These are phyloP conservation scores for Sitta carolinensis DNA, from an alignment of 2,797 vertebrate genomes.

Conservation along the genomic window DNA sequence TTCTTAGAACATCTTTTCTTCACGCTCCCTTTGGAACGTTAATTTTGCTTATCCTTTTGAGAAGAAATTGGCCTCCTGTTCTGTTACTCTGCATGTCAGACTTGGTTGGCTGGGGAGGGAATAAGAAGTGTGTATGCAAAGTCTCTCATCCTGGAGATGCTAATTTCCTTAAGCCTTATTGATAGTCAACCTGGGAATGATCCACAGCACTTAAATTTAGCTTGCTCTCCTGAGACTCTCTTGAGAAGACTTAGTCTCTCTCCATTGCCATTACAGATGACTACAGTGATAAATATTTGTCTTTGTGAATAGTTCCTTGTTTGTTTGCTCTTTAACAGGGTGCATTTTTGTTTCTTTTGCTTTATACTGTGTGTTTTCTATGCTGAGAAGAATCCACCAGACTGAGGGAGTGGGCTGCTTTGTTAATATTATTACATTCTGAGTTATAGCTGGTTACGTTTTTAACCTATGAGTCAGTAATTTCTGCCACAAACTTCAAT, in stretches of 20 bases:
- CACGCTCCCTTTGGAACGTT: neutral
- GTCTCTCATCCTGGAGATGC: neutral
- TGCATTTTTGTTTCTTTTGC: neutral
- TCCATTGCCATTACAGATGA: neutral
- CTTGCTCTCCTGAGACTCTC: neutral
- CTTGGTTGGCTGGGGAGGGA: neutral
- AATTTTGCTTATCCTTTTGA: neutral
- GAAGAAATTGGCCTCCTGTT: neutral
- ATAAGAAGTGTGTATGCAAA: neutral
- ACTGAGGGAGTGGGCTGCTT: neutral
- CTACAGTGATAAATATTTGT: conserved; percentile 43
- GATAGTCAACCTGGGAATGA: neutral
- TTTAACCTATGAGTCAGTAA: conserved; percentile 13
- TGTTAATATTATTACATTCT: neutral
- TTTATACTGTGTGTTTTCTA: neutral
- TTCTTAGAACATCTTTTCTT: neutral
- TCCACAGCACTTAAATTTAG: conserved; percentile 4
- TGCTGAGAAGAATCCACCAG: neutral
- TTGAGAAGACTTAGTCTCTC: neutral
- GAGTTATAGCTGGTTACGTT: neutral
- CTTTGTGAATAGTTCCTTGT: conserved; percentile 8
- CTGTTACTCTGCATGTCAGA: neutral
- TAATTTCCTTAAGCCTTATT: conserved; percentile 26
- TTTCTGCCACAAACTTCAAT: neutral
- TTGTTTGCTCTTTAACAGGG: conserved; percentile 4